These are phyloP conservation scores for Trogon melanurus DNA, from an alignment of 2,113 vertebrate species.

Conservation along the genomic window DNA sequence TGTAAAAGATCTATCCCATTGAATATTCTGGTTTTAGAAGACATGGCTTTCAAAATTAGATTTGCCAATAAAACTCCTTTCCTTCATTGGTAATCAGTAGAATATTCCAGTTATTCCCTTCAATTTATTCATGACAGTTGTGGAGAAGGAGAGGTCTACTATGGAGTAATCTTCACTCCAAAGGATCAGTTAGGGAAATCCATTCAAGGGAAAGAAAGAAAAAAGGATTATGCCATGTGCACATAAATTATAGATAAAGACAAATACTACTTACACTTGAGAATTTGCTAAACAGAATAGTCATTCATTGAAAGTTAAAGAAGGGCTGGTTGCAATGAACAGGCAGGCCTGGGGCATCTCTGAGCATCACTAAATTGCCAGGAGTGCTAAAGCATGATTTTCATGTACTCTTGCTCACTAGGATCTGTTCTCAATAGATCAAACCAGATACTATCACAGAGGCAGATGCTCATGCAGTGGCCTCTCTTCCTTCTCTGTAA, in stretches of 20 bases:
- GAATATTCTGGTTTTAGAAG: constrained; percentile 53
- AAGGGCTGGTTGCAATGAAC: not conserved
- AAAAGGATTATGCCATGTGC: not conserved
- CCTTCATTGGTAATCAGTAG: constrained; percentile 32
- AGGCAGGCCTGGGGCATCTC: not conserved
- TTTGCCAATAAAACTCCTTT: constrained; percentile 48
- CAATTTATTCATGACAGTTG: constrained; percentile 36
- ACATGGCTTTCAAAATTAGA: constrained; percentile 48
- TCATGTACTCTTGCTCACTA: not conserved
- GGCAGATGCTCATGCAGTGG: not conserved
- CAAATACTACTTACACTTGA: not conserved
- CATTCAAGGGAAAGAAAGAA: not conserved
- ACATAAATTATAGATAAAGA: not conserved
- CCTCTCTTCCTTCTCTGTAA: not conserved
- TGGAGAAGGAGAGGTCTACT: not conserved
- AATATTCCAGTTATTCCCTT: constrained; percentile 6
- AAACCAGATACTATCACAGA: not conserved
- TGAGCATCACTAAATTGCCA: not conserved
- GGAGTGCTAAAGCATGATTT: not conserved
- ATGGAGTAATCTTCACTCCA: not conserved
- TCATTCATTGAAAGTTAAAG: not conserved
- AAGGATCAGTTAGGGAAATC: not conserved
- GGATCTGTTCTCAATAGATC: not conserved
- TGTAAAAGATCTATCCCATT: constrained; percentile 59
- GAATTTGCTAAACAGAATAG: not conserved